These are phyloP conservation scores for Pseudomyrmex pallidus DNA, from an alignment of 1,140 invertebrate genomes.

Conservation along the genomic window DNA sequence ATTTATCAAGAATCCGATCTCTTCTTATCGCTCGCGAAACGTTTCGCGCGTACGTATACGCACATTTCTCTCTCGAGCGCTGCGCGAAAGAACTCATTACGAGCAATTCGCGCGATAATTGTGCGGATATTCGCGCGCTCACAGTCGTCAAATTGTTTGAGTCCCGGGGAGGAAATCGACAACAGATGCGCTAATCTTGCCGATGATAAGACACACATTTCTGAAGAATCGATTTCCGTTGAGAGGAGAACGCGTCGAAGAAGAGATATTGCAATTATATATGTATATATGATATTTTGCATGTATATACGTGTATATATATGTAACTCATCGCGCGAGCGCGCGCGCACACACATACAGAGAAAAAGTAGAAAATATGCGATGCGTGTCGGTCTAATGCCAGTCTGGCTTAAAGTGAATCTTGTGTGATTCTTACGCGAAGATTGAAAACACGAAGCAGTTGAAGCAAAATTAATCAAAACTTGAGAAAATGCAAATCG, in stretches of 20 bases:
- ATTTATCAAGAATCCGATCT: background rate
- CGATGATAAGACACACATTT: constrained; percentile 5
- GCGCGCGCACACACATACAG: background rate
- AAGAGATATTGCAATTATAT: constrained; percentile 17
- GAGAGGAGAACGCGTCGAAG: background rate
- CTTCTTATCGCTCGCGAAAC: background rate
- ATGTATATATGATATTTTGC: background rate
- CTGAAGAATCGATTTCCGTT: constrained; percentile 27
- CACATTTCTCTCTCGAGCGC: background rate
- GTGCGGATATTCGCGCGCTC: background rate
- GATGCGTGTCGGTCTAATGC: too few relatives aligned
- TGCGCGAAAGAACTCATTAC: background rate
- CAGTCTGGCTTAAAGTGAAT: too few relatives aligned
- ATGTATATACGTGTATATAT: too few relatives aligned
- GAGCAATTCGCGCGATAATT: background rate
- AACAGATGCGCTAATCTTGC: background rate
- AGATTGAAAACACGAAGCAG: too few relatives aligned
- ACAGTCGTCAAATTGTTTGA: constrained; percentile 1
- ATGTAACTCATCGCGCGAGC: background rate
- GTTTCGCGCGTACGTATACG: background rate
- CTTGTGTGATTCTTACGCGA: too few relatives aligned
- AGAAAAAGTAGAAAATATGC: too few relatives aligned
- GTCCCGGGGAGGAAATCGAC: background rate
- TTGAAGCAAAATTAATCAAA: too few relatives aligned
- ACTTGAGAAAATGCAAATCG: too few relatives aligned